Conservation (phyloP, 2,888 invertebrate genomes). For the Desoria tigrina region DNA sequence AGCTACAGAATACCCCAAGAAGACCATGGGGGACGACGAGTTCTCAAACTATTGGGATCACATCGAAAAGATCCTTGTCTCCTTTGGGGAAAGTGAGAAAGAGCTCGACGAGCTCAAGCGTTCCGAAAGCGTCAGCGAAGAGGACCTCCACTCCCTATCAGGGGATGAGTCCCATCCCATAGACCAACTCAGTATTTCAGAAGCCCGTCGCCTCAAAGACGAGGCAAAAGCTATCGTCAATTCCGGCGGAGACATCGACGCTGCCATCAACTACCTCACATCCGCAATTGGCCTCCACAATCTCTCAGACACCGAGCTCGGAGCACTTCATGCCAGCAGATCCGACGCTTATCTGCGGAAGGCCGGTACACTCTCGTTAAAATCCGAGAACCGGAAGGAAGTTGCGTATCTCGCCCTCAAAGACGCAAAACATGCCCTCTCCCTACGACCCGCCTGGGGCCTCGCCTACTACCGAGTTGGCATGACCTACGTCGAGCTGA, state of each 20-base stretch:
- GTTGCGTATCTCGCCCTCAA: conserved; percentile 35
- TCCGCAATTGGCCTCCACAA: conserved; percentile 26
- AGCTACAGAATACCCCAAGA: conserved; percentile 33
- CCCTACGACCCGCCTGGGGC: conserved; percentile 40
- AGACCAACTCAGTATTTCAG: conserved; percentile 20
- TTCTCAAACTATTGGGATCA: conserved; percentile 42
- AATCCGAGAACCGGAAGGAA: conserved; percentile 25
- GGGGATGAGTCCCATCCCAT: conserved; percentile 12
- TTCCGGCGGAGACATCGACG: conserved; percentile 21
- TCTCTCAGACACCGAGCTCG: conserved; percentile 37
- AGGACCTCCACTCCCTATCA: conserved; percentile 28
- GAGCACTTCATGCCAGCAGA: conserved; percentile 31
- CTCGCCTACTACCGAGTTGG: conserved; percentile 42
- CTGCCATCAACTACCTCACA: conserved; percentile 30
- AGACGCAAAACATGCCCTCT: conserved; percentile 40
- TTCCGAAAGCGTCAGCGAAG: conserved; percentile 40
- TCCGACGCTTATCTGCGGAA: conserved; percentile 39
- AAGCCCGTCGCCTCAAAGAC: conserved; percentile 35
- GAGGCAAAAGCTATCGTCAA: conserved; percentile 31
- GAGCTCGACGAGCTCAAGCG: conserved; percentile 39
- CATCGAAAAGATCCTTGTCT: conserved; percentile 41
- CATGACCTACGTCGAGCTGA: conserved; percentile 38
- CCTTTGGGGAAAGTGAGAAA: conserved; percentile 42
- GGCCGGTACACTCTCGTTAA: conserved; percentile 14
- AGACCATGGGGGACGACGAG: conserved; percentile 37